Evolutionary conservation across 2,888 invertebrate species (phyloP), one percentile per base, ranked within the genome.

Genomic region (Teinopalpus imperialis): DNA sequence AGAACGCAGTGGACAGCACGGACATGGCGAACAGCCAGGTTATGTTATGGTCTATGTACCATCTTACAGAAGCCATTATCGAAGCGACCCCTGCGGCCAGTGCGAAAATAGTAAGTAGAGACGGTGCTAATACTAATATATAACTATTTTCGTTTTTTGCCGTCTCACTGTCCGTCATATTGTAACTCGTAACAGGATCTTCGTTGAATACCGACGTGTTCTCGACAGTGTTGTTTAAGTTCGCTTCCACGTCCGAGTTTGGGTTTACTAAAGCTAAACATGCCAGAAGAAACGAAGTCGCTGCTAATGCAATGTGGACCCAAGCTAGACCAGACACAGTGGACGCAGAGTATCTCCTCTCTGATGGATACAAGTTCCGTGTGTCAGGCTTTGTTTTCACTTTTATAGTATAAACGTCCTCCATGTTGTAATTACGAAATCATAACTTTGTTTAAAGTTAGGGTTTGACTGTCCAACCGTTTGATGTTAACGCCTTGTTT

Each of bases 1-100:
- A 90, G 0, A 90, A 81, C 1, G 90, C 7, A 0, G 90, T 81
- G 0, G 92, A 90, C 43, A 92, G 61, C 13, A 89, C 66, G 0
- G 91, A 90, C 49, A 90, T 85, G 31, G 89, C 67, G 54, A 93
- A 92, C 53, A 93, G 81, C 81, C 91, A 90, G 0, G 88, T 87
- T 54, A 93, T 93, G 61, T 93, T 92, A 45, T 89, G 85, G 59
- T 93, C 92, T 31, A 92, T 90, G 63, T 93, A 93, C 93, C 93
- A 93, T 51, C 87, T 75, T 21, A 90, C 90, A 61, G 92, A 93
- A 0, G 93, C 93, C 31, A 92, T 63, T 6, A 92, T 77, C 1
- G 91, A 92, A 0, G 91, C 80, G 2, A 90, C 45, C 1, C 90
- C 91, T 0, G 90, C 88, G 0, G 81, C 77, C 31, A 90, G 57